Evolutionary conservation across 2,113 vertebrate genomes (phyloP).

Genomic region (Oryzias melastigma): DNA sequence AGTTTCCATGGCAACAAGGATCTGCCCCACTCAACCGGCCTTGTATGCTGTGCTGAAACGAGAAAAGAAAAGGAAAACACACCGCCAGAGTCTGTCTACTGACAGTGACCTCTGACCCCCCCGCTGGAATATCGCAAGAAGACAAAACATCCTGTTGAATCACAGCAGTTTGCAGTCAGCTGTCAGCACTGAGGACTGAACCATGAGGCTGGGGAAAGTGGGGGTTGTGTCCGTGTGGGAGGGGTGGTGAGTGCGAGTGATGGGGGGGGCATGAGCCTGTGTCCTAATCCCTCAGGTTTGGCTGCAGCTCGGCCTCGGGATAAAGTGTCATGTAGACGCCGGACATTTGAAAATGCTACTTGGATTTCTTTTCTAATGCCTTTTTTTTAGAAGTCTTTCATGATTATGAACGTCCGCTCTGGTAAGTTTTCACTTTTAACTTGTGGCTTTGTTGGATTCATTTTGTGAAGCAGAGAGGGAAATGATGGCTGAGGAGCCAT

Average conservation of each 20-base stretch:
- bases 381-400: conserved; percentile 14
- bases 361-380: conserved; percentile 40
- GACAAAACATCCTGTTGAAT: conserved; percentile 3
- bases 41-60: not conserved
- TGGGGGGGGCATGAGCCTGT: conserved; percentile 72
- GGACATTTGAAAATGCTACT: conserved; percentile 58
- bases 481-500: not conserved
- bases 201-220: conserved; percentile 45
- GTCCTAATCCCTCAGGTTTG: conserved; percentile 82
- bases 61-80: not conserved
- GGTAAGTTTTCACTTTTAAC: conserved; percentile 70
- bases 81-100: conserved; percentile 3
- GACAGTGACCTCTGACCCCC: conserved; percentile 38
- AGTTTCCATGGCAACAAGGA: conserved; percentile 33
- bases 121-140: conserved; percentile 15
- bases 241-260: conserved; percentile 19
- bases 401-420: conserved; percentile 42
- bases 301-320: conserved; percentile 72
- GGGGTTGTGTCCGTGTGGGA: conserved; percentile 40
- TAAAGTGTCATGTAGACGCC: conserved; percentile 68
- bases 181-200: conserved; percentile 62
- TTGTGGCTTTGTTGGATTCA: conserved; percentile 12
- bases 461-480: not conserved
- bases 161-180: conserved; percentile 10
- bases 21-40: conserved; percentile 15